Evolutionary conservation across 2,797 vertebrate species (phyloP), one percentile per base, ranked within the genome.

Genomic region (Gymnothorax reevesii): DNA sequence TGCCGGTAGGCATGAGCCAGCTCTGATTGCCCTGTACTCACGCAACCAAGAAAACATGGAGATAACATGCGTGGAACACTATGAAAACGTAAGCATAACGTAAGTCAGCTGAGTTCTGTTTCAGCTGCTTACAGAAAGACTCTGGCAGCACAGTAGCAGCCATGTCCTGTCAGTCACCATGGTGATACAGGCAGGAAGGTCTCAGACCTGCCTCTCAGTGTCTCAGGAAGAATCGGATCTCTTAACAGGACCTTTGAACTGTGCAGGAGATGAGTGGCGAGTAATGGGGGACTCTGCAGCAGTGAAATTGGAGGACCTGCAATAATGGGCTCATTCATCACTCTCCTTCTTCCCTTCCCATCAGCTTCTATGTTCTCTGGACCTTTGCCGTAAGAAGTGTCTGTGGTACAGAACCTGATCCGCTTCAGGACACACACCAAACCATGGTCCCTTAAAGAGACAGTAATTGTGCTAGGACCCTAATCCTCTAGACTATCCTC

Each of bases 301-400:
- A 90, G 88, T 92, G 92, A 91, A 93, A 94, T 90, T 89, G 91
- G 91, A 93, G 91, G 87, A 10, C 88, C 85, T 86, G 42, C 87
- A 73, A 88, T 91, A 92, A 93, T 92, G 89, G 93, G 87, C 88
- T 90, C 91, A 92, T 92, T 92, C 89, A 94, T 93, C 91, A 92
- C 62, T 25, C 86, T 54, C 66, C 71, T 84, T 89, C 66, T 5
- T 57, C 71, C 49, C 82, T 85, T 75, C 54, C 73, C 57, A 17
- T 83, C 42, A 87, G 83, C 82, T 83, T 57, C 54, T 90, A 83
- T 9, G 66, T 90, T 91, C 88, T 90, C 89, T 91, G 91, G 83
- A 59, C 85, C 25, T 25, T 77, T 83, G 62, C 54, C 83, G 82
- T 85, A 55, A 90, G 86, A 91, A 89, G 87, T 85, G 75, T 85